A percentile compares a stretch with the other conserved stretches of the same genome.
phyloP scores from a whole-genome alignment of 1,140 invertebrate genomes.

The Muscidifurax raptorellus region DNA sequence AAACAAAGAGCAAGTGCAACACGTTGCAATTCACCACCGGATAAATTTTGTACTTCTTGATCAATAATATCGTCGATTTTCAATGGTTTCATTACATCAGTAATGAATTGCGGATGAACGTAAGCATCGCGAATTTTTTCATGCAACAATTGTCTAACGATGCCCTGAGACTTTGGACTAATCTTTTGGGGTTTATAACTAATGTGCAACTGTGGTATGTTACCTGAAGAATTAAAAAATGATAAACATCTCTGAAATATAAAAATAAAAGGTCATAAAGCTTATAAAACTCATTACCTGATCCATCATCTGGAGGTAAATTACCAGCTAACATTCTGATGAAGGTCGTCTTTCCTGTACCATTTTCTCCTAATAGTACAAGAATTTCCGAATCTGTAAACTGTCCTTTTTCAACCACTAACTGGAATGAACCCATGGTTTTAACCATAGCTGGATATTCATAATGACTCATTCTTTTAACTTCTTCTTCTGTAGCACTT shows the following conservation, averaged over 20 bases:
- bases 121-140: conserved; percentile 98
- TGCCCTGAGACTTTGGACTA: conserved; percentile 96
- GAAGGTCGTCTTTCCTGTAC: conserved; percentile 99
- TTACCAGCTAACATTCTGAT: conserved; percentile 99
- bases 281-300: conserved; percentile 71
- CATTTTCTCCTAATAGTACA: conserved; percentile 98
- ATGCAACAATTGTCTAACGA: conserved; percentile 93
- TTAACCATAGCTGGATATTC: conserved; percentile 94
- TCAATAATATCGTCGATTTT: conserved; percentile 99
- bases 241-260: conserved; percentile 1
- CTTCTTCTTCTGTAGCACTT: conserved; percentile 97
- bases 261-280: neutral
- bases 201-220: conserved; percentile 95
- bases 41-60: conserved; percentile 98
- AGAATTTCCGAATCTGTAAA: conserved; percentile 99
- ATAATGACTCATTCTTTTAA: conserved; percentile 97
- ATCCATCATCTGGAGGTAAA: conserved; percentile 92
- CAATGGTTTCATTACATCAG: conserved; percentile 99
- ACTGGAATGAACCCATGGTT: conserved; percentile 89
- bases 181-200: conserved; percentile 99
- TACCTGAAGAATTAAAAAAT: conserved; percentile 73
- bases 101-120: conserved; percentile 97
- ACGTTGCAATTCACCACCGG: conserved; percentile 99
- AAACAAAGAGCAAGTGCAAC: conserved; percentile 97
- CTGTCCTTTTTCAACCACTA: conserved; percentile 91